These are phyloP conservation scores for Brenthis daphne DNA, from an alignment of 2,888 invertebrate species.

Conservation along the genomic window DNA sequence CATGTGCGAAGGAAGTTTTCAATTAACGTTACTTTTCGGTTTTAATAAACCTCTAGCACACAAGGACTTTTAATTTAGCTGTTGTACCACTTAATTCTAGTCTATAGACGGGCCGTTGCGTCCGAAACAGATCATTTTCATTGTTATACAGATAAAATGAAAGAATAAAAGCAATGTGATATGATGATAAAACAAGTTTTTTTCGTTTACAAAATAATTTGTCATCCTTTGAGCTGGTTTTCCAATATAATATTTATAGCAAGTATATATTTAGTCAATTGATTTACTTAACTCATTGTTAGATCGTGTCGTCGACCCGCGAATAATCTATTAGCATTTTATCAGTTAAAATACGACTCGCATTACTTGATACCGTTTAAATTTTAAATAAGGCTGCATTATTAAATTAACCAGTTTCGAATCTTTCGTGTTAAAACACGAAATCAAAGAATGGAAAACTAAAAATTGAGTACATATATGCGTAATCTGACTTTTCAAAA, in stretches of 20 bases:
- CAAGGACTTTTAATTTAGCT: constrained; percentile 5
- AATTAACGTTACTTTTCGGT: constrained; percentile 4
- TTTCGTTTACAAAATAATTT: too few relatives aligned
- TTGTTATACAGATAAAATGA: too few relatives aligned
- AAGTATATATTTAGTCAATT: constrained; percentile 15
- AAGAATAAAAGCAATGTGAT: too few relatives aligned
- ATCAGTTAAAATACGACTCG: constrained; percentile 34
- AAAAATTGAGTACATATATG: too few relatives aligned
- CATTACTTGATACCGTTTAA: not conserved
- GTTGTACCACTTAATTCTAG: not conserved
- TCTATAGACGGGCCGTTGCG: not conserved
- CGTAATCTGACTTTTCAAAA: too few relatives aligned
- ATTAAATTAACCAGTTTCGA: not conserved
- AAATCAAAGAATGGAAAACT: too few relatives aligned
- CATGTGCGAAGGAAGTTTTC: not conserved
- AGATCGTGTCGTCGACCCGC: constrained; percentile 41
- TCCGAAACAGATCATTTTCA: not conserved
- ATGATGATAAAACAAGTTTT: too few relatives aligned
- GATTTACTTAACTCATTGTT: constrained; percentile 29
- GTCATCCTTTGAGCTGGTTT: too few relatives aligned
- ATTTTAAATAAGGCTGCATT: not conserved
- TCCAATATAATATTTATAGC: not conserved
- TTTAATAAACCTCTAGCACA: not conserved
- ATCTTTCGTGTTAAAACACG: not conserved
- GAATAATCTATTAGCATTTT: constrained; percentile 43